A percentile compares a stretch with the other conserved stretches of the same genome.
These are phyloP conservation scores for Drosophila mauritiana DNA, from an alignment of 1,140 invertebrate species.

Conservation along the genomic window DNA sequence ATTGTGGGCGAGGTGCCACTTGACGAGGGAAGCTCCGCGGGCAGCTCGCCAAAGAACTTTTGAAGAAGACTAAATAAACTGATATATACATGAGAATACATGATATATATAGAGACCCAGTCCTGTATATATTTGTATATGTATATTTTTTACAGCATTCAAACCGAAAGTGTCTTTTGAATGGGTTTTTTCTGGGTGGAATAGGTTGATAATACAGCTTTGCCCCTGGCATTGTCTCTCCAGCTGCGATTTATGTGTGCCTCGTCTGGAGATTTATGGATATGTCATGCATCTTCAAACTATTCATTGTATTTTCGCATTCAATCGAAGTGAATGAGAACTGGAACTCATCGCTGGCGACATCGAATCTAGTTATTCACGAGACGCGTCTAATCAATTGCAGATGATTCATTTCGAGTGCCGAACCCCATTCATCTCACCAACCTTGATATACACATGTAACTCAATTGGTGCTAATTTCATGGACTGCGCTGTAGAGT, in stretches of 20 bases:
- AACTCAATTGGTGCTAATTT: not conserved
- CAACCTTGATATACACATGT: not conserved
- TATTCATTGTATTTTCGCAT: constrained; percentile 26
- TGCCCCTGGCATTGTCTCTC: constrained; percentile 48
- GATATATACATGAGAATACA: constrained; percentile 66
- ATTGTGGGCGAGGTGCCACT: constrained; percentile 45
- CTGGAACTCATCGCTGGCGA: constrained; percentile 10
- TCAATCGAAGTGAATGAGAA: constrained; percentile 20
- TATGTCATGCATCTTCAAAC: constrained; percentile 50
- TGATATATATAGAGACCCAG: constrained; percentile 41
- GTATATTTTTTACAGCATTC: constrained; percentile 81
- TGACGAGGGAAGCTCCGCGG: constrained; percentile 53
- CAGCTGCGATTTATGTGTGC: constrained; percentile 35
- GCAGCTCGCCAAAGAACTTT: constrained; percentile 55
- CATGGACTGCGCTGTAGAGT: not conserved
- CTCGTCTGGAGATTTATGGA: constrained; percentile 56
- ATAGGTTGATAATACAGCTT: not conserved
- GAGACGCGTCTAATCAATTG: constrained; percentile 6
- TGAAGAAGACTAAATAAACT: constrained; percentile 78
- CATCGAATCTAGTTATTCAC: constrained; percentile 8
- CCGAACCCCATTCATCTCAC: not conserved
- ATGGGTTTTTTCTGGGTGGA: not conserved
- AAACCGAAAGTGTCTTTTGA: constrained; percentile 44
- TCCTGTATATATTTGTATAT: constrained; percentile 48
- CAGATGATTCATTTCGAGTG: constrained; percentile 4